Evolutionary conservation across 2,113 vertebrate genomes (phyloP).

Genomic region (Corapipo altera): DNA sequence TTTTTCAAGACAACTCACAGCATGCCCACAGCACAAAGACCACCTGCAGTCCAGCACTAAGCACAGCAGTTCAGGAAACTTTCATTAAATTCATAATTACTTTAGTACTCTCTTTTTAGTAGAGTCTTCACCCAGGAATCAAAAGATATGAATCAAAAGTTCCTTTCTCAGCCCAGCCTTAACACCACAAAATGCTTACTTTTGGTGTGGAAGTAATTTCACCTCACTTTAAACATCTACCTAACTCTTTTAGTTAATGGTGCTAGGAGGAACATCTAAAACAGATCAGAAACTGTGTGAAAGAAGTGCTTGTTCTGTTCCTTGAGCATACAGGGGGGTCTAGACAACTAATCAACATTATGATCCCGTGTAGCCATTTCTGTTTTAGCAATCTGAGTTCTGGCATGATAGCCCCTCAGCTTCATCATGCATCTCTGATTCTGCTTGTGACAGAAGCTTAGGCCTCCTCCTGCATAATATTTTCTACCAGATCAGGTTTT

Average conservation of each 20-base stretch:
- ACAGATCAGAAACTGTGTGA: not conserved
- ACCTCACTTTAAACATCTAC: not conserved
- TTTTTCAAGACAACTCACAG: conserved; percentile 21
- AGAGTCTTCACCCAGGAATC: not conserved
- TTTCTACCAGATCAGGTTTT: not conserved
- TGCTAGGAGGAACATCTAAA: not conserved
- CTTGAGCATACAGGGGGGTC: not conserved
- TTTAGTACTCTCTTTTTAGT: not conserved
- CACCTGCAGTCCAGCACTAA: conserved; percentile 6
- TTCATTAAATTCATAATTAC: not conserved
- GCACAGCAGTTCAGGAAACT: not conserved
- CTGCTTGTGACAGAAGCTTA: not conserved
- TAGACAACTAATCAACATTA: not conserved
- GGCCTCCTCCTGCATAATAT: not conserved
- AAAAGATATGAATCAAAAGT: not conserved
- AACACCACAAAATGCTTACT: not conserved
- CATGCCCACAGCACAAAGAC: not conserved
- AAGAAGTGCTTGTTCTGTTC: not conserved
- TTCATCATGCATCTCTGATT: not conserved
- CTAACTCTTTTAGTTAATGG: not conserved
- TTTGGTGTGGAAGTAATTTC: not conserved
- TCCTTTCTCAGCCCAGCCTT: not conserved
- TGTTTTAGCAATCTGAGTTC: not conserved
- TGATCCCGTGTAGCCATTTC: not conserved
- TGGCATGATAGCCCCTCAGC: rapidly evolving